Conservation (phyloP, 2,113 vertebrate species). For the Anoura caudifer region DNA sequence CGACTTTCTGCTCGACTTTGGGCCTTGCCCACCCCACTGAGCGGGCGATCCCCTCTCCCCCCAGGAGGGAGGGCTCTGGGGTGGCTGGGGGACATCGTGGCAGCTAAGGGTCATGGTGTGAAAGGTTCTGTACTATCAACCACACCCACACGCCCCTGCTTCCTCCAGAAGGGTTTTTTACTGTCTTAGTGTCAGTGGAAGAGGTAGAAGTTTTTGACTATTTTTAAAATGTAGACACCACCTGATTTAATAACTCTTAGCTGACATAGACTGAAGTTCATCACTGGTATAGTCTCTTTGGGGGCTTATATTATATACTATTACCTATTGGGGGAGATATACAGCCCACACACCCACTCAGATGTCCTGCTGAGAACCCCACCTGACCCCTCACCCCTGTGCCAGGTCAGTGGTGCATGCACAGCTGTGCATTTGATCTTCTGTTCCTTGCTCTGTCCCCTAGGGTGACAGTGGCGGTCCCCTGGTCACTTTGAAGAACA, state of each 20-base stretch:
- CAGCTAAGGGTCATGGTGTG: accelerated
- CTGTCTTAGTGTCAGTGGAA: no score
- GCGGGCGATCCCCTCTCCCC: accelerated
- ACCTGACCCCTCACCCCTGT: background rate
- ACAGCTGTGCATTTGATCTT: background rate
- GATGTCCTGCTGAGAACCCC: background rate
- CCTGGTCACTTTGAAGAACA: constrained; percentile 82
- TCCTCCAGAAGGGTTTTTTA: no score
- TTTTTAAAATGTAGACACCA: accelerated
- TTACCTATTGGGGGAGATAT: accelerated
- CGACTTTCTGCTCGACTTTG: accelerated
- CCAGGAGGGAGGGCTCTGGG: background rate
- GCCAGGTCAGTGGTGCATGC: accelerated
- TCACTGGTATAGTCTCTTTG: accelerated
- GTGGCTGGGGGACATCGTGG: background rate
- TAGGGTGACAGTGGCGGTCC: constrained; percentile 97
- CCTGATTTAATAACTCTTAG: background rate
- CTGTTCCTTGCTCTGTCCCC: background rate
- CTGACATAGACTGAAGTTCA: accelerated
- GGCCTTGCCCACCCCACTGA: background rate
- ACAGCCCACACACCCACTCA: accelerated
- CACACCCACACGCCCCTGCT: accelerated
- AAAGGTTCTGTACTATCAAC: no score
- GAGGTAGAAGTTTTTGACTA: background rate
- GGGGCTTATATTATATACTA: background rate